phyloP scores from a whole-genome alignment of 2,113 vertebrate species.

The Menura novaehollandiae region DNA sequence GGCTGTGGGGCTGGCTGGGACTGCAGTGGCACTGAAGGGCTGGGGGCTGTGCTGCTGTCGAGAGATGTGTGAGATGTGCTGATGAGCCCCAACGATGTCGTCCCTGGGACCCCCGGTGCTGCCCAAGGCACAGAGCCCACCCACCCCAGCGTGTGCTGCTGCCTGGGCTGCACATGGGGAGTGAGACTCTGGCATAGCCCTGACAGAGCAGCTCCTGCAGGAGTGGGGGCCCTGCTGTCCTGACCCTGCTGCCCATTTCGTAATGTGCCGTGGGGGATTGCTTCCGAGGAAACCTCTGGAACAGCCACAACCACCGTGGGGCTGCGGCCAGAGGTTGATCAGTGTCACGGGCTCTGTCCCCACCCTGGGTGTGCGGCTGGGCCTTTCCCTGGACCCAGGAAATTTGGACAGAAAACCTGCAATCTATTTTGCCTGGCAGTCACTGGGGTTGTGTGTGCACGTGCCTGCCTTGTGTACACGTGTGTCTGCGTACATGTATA shows the following conservation, averaged over 20 bases:
- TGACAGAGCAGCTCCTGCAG: fast-evolving
- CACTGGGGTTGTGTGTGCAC: fast-evolving
- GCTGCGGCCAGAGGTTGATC: background rate
- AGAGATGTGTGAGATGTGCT: fast-evolving
- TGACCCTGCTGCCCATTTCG: background rate
- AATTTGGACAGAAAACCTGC: background rate
- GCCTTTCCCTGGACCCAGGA: background rate
- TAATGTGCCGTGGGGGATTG: background rate
- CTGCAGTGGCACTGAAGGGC: fast-evolving
- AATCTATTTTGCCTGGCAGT: fast-evolving
- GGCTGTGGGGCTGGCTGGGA: background rate
- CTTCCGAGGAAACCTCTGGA: background rate
- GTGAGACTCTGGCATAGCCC: background rate
- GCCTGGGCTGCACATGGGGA: background rate
- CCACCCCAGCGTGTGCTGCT: background rate
- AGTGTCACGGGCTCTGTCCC: background rate
- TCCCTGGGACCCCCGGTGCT: background rate
- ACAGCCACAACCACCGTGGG: background rate
- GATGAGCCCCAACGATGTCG: fast-evolving
- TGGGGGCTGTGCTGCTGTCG: background rate
- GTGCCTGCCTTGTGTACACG: background rate
- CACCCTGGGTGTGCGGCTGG: background rate
- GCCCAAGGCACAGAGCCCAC: background rate
- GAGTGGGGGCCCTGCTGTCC: background rate
- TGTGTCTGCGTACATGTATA: background rate